Percentiles rank a stretch among this genome's conserved stretches.
Evolutionary conservation across 1,140 invertebrate species (phyloP).

Genomic region (Trichonephila inaurata): DNA sequence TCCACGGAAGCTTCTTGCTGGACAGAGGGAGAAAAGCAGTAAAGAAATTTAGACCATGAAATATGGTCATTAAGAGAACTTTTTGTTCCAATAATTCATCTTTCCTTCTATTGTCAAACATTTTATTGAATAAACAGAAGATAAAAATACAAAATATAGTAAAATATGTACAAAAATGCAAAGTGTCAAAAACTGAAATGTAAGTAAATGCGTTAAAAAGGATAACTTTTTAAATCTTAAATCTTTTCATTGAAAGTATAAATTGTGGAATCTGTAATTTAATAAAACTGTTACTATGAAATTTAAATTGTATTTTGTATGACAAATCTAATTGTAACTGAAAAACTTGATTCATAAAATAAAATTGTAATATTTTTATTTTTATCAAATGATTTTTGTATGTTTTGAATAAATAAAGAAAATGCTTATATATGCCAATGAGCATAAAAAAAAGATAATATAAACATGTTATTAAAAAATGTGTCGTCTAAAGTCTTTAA

Average conservation of each 20-base stretch:
- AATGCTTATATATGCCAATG: too few relatives aligned
- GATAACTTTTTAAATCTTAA: neutral
- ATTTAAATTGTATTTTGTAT: conserved; percentile 4
- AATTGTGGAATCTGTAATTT: neutral
- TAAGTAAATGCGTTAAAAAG: neutral
- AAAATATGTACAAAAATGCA: neutral
- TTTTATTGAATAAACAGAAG: neutral
- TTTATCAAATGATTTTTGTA: conserved; percentile 9
- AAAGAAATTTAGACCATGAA: neutral
- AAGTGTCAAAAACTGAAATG: neutral
- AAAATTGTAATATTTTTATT: neutral
- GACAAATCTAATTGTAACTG: neutral
- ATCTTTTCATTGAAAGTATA: too few relatives aligned
- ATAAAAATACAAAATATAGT: neutral
- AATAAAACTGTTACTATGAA: neutral
- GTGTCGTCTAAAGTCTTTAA: conserved; percentile 43
- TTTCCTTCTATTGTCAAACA: neutral
- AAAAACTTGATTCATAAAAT: conserved; percentile 18
- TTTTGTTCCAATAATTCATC: neutral
- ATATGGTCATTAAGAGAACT: neutral
- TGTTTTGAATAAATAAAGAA: neutral
- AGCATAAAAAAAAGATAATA: conserved; percentile 23
- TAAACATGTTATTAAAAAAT: conserved; percentile 25
- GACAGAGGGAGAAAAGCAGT: neutral
- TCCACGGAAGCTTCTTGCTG: neutral